Conservation (phyloP, 2,888 invertebrate genomes). For the Ferdinandea cuprea region DNA sequence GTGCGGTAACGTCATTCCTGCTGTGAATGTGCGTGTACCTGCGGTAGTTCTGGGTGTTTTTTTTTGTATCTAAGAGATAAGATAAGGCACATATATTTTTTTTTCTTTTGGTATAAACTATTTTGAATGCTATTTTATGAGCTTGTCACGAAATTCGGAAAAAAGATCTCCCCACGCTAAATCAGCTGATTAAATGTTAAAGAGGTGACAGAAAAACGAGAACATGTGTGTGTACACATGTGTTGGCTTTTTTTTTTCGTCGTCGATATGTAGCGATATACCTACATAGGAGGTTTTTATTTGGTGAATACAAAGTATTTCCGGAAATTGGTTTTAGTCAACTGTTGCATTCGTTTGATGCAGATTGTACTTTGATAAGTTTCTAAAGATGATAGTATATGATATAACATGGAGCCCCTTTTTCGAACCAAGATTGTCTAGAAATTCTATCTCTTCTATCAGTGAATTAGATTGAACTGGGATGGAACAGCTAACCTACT, state of each 20-base stretch:
- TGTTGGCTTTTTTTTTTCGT: slow-evolving; percentile 7
- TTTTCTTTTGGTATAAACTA: neutral
- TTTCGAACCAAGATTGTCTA: no score
- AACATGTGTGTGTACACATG: slow-evolving; percentile 48
- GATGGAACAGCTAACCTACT: no score
- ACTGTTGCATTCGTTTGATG: no score
- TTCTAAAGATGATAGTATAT: no score
- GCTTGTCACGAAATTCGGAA: slow-evolving; percentile 16
- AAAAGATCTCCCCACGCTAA: slow-evolving; percentile 12
- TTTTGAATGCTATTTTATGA: slow-evolving; percentile 1
- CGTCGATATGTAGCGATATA: neutral
- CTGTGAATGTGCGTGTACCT: neutral
- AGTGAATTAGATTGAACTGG: no score
- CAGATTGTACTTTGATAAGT: no score
- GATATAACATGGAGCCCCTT: no score
- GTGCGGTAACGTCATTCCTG: neutral
- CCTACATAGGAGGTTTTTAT: slow-evolving; percentile 41
- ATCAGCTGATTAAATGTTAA: slow-evolving; percentile 70
- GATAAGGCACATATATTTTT: no score
- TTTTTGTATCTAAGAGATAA: neutral
- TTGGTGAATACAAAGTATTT: no score
- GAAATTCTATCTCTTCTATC: no score
- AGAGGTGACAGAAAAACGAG: slow-evolving; percentile 22
- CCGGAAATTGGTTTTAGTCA: no score
- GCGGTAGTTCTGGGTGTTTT: neutral